Conservation (phyloP, 2,888 invertebrate genomes). For the Perithous albicinctus region DNA sequence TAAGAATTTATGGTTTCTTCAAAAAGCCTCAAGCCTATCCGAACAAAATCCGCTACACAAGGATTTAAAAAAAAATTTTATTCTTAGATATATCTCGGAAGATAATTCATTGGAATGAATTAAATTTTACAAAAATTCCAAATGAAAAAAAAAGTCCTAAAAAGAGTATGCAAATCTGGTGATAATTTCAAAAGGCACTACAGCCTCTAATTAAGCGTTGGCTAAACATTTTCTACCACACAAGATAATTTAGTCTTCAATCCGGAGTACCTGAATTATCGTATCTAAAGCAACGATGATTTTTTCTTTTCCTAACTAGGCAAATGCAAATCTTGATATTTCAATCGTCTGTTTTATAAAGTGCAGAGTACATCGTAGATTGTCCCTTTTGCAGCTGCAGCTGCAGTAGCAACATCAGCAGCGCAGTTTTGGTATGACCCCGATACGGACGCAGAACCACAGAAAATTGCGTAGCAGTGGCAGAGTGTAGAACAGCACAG, state of each 20-base stretch:
- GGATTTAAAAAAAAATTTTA: too few species aligned
- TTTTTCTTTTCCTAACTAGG: not conserved
- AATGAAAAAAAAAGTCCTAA: too few species aligned
- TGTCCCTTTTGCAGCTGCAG: conserved; percentile 38
- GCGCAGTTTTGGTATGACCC: conserved; percentile 66
- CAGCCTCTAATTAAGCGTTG: too few species aligned
- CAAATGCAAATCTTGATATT: not conserved
- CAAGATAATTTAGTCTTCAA: not conserved
- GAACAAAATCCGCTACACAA: too few species aligned
- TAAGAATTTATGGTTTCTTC: too few species aligned
- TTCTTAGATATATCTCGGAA: too few species aligned
- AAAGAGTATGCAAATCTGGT: too few species aligned
- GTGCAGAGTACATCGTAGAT: not conserved
- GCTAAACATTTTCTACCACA: not conserved
- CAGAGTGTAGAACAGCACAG: conserved; percentile 10
- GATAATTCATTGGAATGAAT: too few species aligned
- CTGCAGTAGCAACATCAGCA: conserved; percentile 38
- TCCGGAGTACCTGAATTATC: not conserved
- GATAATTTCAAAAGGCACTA: too few species aligned
- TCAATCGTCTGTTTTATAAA: not conserved
- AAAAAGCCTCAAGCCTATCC: too few species aligned
- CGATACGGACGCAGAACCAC: conserved; percentile 66
- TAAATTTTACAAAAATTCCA: too few species aligned
- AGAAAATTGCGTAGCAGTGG: conserved; percentile 61
- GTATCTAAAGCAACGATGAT: not conserved